A percentile compares a stretch with the other conserved stretches of the same genome.
Evolutionary conservation across 2,888 invertebrate species (phyloP).

Genomic region (Noctua comes): DNA sequence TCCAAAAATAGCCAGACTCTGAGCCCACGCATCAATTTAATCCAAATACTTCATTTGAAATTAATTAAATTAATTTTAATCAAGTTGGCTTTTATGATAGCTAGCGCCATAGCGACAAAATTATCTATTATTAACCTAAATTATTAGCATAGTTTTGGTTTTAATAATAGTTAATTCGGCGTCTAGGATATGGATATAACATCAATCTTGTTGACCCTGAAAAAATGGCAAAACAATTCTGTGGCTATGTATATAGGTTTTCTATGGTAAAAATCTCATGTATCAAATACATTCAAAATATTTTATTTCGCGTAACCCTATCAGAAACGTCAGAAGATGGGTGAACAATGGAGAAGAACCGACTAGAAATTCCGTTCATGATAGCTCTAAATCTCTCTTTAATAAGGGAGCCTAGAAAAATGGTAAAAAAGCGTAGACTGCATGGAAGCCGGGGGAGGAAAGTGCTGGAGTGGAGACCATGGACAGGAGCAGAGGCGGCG

Average conservation of each 20-base stretch:
- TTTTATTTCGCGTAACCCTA: not conserved
- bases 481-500: too few species aligned
- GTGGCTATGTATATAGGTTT: not conserved
- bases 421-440: not conserved
- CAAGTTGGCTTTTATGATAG: slow-evolving; percentile 23
- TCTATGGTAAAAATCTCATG: not conserved
- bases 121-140: not conserved
- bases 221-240: not conserved
- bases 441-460: not conserved
- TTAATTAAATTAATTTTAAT: slow-evolving; percentile 25
- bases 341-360: not conserved
- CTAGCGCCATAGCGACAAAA: not conserved
- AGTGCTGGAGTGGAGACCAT: not conserved
- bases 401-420: not conserved
- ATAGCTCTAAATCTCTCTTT: not conserved
- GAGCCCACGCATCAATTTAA: slow-evolving; percentile 25
- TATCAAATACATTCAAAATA: not conserved
- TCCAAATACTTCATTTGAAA: slow-evolving; percentile 30
- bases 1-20: slow-evolving; percentile 1
- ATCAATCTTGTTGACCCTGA: not conserved
- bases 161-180: slow-evolving; percentile 1
- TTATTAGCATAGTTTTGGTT: not conserved
- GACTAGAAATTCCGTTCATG: not conserved
- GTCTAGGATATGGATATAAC: not conserved
- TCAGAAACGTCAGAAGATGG: not conserved